phyloP scores from a whole-genome alignment of 2,888 invertebrate species.

The Teleiodes luculella region DNA sequence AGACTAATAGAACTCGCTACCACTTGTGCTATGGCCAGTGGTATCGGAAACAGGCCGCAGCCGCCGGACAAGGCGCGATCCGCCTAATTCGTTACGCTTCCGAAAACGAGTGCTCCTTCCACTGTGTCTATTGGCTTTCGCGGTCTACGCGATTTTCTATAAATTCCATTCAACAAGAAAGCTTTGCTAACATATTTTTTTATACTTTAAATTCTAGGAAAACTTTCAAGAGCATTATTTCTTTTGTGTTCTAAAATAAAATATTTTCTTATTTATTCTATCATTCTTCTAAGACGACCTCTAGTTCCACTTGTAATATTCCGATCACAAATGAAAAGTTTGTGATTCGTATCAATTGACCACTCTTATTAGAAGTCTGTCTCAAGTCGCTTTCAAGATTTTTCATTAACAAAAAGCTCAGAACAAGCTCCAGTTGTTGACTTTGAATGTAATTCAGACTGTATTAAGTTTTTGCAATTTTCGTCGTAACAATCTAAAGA shows the following conservation, averaged over 20 bases:
- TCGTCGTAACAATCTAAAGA: neutral
- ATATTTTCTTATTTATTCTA: too few species aligned
- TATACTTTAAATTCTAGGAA: too few species aligned
- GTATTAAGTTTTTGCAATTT: neutral
- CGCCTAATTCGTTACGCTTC: conserved; percentile 61
- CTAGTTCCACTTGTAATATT: too few species aligned
- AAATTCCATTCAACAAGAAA: neutral
- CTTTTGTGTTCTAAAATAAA: too few species aligned
- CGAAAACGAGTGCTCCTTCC: conserved; percentile 30
- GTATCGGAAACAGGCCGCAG: conserved; percentile 41
- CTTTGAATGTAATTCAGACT: neutral
- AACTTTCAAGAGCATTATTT: too few species aligned
- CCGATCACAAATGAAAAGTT: neutral
- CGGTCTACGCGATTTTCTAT: neutral
- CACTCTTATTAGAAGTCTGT: neutral
- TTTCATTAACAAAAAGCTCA: too few species aligned
- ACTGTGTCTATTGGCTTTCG: conserved; percentile 5
- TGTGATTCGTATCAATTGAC: neutral
- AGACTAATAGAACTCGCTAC: neutral
- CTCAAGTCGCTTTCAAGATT: neutral
- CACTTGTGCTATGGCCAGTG: conserved; percentile 15
- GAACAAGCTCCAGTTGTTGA: neutral
- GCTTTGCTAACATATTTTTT: neutral
- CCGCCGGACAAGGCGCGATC: conserved; percentile 60
- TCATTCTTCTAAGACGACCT: too few species aligned